Evolutionary conservation across 2,113 vertebrate genomes (phyloP), one percentile per base, ranked within the genome.

Genomic region (Hippocampus mohnikei): DNA sequence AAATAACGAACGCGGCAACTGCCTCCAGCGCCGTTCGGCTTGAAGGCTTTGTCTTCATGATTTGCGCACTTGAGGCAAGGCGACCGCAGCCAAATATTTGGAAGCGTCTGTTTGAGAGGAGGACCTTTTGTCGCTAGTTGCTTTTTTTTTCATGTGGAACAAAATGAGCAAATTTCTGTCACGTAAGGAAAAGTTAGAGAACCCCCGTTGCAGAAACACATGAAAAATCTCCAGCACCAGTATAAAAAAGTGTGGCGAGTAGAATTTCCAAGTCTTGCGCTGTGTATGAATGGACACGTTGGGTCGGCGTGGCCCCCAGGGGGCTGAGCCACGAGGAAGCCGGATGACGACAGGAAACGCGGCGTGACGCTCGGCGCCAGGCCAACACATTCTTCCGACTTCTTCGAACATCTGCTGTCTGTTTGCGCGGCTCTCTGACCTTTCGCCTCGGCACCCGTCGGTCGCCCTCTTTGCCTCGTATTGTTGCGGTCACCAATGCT

Each of bases 291-390:
- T 76, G 84, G 25, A 64, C 41, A 18, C 52, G 52, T 69, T 83
- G 79, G 83, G 27, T 3, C 0, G 64, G 3, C 15, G 29, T 62
- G 29, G 64, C 21, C 59, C 84, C 81, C 20, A 40, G 63, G 78
- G 85, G 73, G 60, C 44, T 4, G 69, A 67, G 44, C 71, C 88
- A 87, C 83, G 85, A 85, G 88, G 84, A 74, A 44, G 21, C 71
- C 82, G 64, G 80, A 76, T 85, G 88, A 88, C 5, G 15, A 62
- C 46, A 56, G 68, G 71, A 42, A 69, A 72, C 33, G 2, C 8
- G 44, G 76, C 42, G 69, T 83, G 83, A 84, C 27, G 44, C 63
- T 62, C n/a, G 8, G 48, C 10, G 44, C 37, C 69, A 18, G 65
- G 44, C 21, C n/a, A 11, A n/a, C 11, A 37, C 33, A 44, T 50